Evolutionary conservation across 2,797 vertebrate species (phyloP), one percentile per base, ranked within the genome.

Genomic region (Percopsis omiscomaycus): DNA sequence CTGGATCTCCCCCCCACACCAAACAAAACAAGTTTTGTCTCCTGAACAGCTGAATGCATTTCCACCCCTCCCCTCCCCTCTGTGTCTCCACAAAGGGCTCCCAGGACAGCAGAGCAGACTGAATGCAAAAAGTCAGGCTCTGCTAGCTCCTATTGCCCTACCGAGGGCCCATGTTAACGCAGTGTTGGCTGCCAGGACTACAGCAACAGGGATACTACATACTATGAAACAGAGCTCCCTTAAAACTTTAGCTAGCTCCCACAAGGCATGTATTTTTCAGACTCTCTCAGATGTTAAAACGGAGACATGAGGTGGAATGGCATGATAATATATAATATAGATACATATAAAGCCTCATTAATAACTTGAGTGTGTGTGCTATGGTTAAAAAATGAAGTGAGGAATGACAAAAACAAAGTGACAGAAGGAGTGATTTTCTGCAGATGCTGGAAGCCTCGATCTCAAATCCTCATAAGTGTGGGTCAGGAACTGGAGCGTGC

Each of bases 1-100:
- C 70, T 56, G 65, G 64, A 76, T 58, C 32, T 13, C 74, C 42
- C 66, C 64, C 67, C 64, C 85, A 79, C 62, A 68, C 72, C 61
- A 57, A 86, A 92, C 88, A 91, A 90, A 88, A 90, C 88, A 85
- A 73, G 87, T 88, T 88, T 79, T 90, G 89, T 91, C 76, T 86
- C 71, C 67, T 47, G 69, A 82, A 85, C 82, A 86, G 79, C 84
- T 74, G 80, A 89, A 86, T 83, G 83, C 82, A 87, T 80, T 77
- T 28, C 45, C 75, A 61, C 68, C 64, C n/a, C 70, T 12, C 70
- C 59, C 73, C 59, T 61, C n/a, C 2, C 27, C 29, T 16, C 29
- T 0, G 0, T 53, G 57, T 68, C 69, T 73, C 61, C 60, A 68
- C 76, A 78, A 68, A 78, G 74, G 62, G 59, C 73, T 82, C 81